These are phyloP conservation scores for Pedetes capensis DNA, from an alignment of 2,113 vertebrate species.

Conservation along the genomic window DNA sequence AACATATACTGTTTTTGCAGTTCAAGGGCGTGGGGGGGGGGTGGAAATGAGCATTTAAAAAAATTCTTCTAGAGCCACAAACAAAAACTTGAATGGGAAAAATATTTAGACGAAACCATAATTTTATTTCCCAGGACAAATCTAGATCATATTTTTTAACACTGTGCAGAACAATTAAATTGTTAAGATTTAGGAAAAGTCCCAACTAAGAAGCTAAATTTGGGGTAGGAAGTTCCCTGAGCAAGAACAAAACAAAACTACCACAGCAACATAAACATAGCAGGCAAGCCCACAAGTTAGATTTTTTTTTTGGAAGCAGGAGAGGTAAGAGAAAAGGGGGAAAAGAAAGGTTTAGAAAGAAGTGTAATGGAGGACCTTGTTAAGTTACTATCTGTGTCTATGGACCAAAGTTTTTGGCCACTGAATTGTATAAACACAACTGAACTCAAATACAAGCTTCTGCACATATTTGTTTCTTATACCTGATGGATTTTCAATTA, in stretches of 20 bases:
- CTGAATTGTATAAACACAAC: not conserved
- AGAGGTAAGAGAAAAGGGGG: not conserved
- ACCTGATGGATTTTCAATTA: constrained; percentile 19
- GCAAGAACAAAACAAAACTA: not conserved
- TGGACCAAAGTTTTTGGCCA: not conserved
- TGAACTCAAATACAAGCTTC: constrained; percentile 5
- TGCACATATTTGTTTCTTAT: constrained; percentile 8
- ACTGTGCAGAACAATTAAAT: not conserved
- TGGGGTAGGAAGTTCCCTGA: not conserved
- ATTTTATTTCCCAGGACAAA: constrained; percentile 25
- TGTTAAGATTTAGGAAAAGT: not conserved
- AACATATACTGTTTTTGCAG: not conserved
- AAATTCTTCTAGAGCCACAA: not conserved
- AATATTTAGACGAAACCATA: not conserved
- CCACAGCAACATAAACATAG: not conserved
- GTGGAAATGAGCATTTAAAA: not conserved
- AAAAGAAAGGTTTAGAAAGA: not conserved
- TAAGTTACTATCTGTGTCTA: not conserved
- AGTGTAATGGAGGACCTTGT: not conserved
- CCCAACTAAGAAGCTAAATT: not conserved
- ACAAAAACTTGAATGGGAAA: constrained; percentile 26
- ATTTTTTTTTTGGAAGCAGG: not conserved
- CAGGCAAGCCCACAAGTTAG: not conserved
- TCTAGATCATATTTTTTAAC: not conserved
- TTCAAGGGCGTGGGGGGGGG: not conserved